Evolutionary conservation across 2,113 vertebrate species (phyloP).

Genomic region (Danio rerio): GRCz12tu NC_133184.1:54257501-54258000

Average conservation of each 20-base stretch:
- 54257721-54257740: slow-evolving; percentile 14
- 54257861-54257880: not conserved
- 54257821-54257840: not conserved
- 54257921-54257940: not conserved
- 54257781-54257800: slow-evolving; percentile 38
- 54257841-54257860: not conserved
- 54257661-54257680: slow-evolving; percentile 25
- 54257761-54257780: slow-evolving; percentile 34
- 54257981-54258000: not conserved
- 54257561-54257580: slow-evolving; percentile 12
- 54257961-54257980: not conserved
- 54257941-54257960: not conserved
- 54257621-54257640: slow-evolving; percentile 21
- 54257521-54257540: slow-evolving; percentile 21
- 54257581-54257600: not conserved
- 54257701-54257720: slow-evolving; percentile 6
- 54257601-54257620: not conserved
- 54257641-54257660: slow-evolving; percentile 16
- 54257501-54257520: not conserved
- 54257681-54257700: slow-evolving; percentile 22
- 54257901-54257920: not conserved
- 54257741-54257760: slow-evolving; percentile 12
- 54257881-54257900: not conserved
- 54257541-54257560: not conserved
- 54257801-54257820: not conserved